Conservation (phyloP, 2,113 vertebrate species). For the Sturnira hondurensis region DNA sequence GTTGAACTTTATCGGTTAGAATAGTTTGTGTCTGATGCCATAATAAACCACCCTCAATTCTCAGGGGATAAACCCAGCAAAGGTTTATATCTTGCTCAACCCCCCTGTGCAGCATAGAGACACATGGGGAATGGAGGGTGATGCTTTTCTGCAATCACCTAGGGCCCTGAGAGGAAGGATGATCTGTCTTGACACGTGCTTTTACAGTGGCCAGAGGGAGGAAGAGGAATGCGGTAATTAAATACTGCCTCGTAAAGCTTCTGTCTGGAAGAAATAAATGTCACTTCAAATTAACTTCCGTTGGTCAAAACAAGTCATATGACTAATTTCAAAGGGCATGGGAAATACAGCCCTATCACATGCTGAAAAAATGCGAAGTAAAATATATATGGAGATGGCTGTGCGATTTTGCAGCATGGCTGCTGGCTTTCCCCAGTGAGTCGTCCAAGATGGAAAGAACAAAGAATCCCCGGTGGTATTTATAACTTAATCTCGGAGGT, state of each 20-base stretch:
- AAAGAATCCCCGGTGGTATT: background rate
- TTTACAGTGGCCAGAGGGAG: background rate
- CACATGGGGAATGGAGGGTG: fast-evolving
- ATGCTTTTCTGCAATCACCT: background rate
- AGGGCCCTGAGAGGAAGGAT: background rate
- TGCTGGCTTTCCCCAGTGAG: background rate
- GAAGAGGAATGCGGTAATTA: background rate
- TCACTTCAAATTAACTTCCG: background rate
- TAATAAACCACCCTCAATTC: background rate
- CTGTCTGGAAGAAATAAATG: slow-evolving; percentile 8
- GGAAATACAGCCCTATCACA: background rate
- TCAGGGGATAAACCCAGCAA: background rate
- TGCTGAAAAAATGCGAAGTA: background rate
- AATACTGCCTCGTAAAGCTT: background rate
- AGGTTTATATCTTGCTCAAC: background rate
- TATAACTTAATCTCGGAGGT: background rate
- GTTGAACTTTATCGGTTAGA: background rate
- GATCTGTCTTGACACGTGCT: background rate
- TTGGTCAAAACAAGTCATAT: background rate
- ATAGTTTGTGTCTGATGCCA: background rate
- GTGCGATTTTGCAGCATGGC: background rate
- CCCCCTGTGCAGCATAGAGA: background rate
- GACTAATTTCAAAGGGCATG: background rate
- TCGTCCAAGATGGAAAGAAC: background rate
- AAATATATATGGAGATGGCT: background rate